These are phyloP conservation scores for Calycopis cecrops DNA, from an alignment of 1,140 invertebrate species.

Conservation along the genomic window DNA sequence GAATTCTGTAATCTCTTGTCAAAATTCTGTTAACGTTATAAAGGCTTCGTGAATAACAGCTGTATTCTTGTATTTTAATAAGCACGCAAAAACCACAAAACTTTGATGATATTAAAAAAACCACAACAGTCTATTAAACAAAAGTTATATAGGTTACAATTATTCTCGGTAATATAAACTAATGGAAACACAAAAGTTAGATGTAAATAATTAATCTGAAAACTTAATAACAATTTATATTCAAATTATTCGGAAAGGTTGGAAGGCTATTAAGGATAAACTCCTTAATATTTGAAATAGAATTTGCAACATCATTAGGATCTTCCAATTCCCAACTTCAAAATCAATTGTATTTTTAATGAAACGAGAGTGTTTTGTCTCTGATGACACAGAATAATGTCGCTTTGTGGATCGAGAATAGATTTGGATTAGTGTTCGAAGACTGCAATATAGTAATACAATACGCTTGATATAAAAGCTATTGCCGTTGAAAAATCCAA, in stretches of 20 bases:
- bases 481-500: too few relatives aligned
- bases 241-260: slow-evolving; percentile 1
- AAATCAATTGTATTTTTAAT: slow-evolving; percentile 6
- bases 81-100: too few relatives aligned
- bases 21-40: too few relatives aligned
- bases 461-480: not conserved
- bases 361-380: slow-evolving; percentile 1
- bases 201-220: not conserved
- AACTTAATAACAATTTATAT: slow-evolving; percentile 9
- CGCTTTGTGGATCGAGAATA: not conserved
- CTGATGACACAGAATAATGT: not conserved
- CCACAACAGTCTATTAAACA: too few relatives aligned
- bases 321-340: not conserved
- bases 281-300: not conserved
- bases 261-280: not conserved
- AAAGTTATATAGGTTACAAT: too few relatives aligned
- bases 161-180: not conserved
- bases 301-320: not conserved
- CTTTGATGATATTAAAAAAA: too few relatives aligned
- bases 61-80: too few relatives aligned
- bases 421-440: not conserved
- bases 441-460: not conserved
- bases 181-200: not conserved
- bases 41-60: too few relatives aligned
- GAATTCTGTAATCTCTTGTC: too few relatives aligned